phyloP scores from a whole-genome alignment of 2,797 vertebrate genomes.

The Loris lydekkerianus region DNA sequence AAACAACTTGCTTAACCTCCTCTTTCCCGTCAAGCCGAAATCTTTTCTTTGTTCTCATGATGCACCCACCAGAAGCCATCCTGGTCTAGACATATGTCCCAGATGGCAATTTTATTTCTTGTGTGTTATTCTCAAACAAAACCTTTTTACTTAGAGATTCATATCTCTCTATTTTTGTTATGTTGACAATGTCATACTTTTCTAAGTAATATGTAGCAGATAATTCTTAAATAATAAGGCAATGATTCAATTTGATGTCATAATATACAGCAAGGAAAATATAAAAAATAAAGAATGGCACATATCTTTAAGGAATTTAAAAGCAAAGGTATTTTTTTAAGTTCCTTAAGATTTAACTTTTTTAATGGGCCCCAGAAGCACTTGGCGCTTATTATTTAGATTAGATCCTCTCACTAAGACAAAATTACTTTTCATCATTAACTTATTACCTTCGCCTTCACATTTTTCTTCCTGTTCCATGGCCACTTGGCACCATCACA shows the following conservation, averaged over 20 bases:
- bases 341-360: conserved; percentile 26
- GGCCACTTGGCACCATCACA: not conserved
- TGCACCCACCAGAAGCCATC: not conserved
- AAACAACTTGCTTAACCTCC: not conserved
- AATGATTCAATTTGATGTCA: not conserved
- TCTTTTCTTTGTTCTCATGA: not conserved
- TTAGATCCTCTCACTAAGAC: not conserved
- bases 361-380: not conserved
- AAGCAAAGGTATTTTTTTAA: not conserved
- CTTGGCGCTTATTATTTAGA: conserved; percentile 34
- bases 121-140: not conserved
- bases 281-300: not conserved
- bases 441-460: not conserved
- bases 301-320: conserved; percentile 23
- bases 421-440: conserved; percentile 31
- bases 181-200: not conserved
- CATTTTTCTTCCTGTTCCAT: not conserved
- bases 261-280: not conserved
- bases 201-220: not conserved
- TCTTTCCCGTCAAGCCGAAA: not conserved
- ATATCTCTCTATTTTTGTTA: not conserved
- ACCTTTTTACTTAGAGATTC: not conserved
- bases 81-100: not conserved
- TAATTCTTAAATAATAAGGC: conserved; percentile 39
- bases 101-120: not conserved